phyloP scores from a whole-genome alignment of 1,140 invertebrate genomes.

The Nautilus pompilius region DNA sequence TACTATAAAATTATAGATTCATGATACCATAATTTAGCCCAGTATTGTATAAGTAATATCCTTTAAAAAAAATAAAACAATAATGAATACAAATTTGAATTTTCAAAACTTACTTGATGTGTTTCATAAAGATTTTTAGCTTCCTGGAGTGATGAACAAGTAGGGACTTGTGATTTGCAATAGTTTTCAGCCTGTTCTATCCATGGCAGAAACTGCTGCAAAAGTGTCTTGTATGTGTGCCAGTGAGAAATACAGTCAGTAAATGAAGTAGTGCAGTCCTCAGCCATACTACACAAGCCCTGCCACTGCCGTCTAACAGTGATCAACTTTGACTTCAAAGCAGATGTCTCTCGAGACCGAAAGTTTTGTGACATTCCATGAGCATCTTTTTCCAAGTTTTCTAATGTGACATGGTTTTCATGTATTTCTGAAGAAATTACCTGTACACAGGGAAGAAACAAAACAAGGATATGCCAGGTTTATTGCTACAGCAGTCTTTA shows the following conservation, averaged over 20 bases:
- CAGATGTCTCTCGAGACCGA: conserved; percentile 45
- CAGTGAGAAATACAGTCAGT: conserved; percentile 76
- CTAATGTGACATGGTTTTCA: conserved; percentile 70
- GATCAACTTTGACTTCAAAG: conserved; percentile 45
- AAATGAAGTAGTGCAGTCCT: conserved; percentile 70
- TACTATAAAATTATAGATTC: too few relatives aligned
- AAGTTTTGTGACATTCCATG: conserved; percentile 64
- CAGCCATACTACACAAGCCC: conserved; percentile 46
- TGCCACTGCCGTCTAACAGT: conserved; percentile 49
- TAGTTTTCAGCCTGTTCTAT: conserved; percentile 80
- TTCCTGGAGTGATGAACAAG: conserved; percentile 69
- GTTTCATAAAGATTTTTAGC: conserved; percentile 70
- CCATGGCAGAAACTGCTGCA: conserved; percentile 81
- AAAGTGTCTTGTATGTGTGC: conserved; percentile 77
- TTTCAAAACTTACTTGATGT: conserved; percentile 43
- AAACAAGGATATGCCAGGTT: too few relatives aligned
- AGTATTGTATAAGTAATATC: too few relatives aligned
- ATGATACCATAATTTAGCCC: too few relatives aligned
- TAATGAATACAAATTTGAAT: too few relatives aligned
- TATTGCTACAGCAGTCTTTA: too few relatives aligned
- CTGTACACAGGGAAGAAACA: conserved; percentile 17
- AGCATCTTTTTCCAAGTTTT: conserved; percentile 73
- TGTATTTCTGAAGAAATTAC: conserved; percentile 48
- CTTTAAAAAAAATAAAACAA: too few relatives aligned
- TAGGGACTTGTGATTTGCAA: conserved; percentile 64